phyloP scores from a whole-genome alignment of 2,113 vertebrate species.

The Orientallactaga bullata region DNA sequence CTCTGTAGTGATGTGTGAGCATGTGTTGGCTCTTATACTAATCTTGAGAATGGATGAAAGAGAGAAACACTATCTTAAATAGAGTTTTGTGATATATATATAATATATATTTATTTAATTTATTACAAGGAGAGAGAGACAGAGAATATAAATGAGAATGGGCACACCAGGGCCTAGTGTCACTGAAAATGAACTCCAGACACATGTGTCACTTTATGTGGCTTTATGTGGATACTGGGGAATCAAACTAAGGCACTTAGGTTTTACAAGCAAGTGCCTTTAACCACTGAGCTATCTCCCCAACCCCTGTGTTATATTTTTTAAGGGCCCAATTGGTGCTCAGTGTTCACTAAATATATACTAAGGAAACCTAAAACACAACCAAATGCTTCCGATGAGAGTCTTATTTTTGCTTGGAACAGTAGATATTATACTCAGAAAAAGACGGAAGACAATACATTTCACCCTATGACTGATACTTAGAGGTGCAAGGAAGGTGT shows the following conservation, averaged over 20 bases:
- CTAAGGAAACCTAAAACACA: not conserved
- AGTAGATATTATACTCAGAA: not conserved
- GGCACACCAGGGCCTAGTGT: too few relatives aligned
- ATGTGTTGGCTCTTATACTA: not conserved
- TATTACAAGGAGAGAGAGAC: too few relatives aligned
- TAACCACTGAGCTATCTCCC: too few relatives aligned
- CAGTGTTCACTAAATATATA: slow-evolving; percentile 20
- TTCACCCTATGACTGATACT: not conserved
- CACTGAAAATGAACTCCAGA: too few relatives aligned
- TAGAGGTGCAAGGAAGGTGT: not conserved
- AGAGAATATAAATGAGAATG: too few relatives aligned
- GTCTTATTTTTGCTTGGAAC: slow-evolving; percentile 28
- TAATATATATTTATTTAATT: too few relatives aligned
- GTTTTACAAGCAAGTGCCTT: too few relatives aligned
- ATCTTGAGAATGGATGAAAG: not conserved
- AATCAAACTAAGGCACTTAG: too few relatives aligned
- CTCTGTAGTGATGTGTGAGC: not conserved
- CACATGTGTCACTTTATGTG: too few relatives aligned
- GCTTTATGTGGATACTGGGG: too few relatives aligned
- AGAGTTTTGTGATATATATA: not conserved
- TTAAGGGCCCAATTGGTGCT: not conserved
- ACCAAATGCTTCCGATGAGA: not conserved
- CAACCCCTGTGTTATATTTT: not conserved
- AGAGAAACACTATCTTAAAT: not conserved
- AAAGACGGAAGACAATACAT: not conserved